Evolutionary conservation across 2,113 vertebrate species (phyloP).

Genomic region (Drymodes brunneopygia): DNA sequence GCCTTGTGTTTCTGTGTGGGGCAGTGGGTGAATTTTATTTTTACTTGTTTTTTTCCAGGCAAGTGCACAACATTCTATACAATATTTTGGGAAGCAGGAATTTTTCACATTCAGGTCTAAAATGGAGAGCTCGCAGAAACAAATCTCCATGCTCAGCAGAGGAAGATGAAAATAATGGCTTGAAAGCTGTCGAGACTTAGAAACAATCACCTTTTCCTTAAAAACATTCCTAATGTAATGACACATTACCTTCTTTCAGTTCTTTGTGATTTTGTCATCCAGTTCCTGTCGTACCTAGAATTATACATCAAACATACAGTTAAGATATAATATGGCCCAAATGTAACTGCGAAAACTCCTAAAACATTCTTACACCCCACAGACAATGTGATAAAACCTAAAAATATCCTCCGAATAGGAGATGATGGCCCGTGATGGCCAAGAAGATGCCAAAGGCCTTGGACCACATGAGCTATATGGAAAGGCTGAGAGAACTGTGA

Average conservation of each 20-base stretch:
- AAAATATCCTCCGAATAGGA: background rate
- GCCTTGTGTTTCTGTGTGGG: no score
- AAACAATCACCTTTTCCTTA: background rate
- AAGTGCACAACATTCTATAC: background rate
- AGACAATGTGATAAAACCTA: fast-evolving
- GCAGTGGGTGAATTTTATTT: no score
- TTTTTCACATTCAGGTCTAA: background rate
- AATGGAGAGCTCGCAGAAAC: background rate
- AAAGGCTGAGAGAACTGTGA: background rate
- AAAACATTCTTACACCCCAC: background rate
- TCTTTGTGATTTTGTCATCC: slow-evolving; percentile 82
- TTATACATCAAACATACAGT: background rate
- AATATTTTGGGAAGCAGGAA: background rate
- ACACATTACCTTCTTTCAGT: slow-evolving; percentile 76
- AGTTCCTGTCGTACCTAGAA: slow-evolving; percentile 81
- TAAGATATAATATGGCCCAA: background rate
- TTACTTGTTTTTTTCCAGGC: no score
- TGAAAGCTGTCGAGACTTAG: background rate
- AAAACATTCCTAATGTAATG: background rate
- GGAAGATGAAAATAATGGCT: background rate
- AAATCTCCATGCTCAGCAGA: background rate
- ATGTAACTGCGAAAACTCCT: background rate
- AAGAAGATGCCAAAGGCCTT: background rate
- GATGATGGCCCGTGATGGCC: background rate
- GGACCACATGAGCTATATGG: background rate